These are phyloP conservation scores for Vanessa atalanta DNA, from an alignment of 1,140 invertebrate species.

Conservation along the genomic window DNA sequence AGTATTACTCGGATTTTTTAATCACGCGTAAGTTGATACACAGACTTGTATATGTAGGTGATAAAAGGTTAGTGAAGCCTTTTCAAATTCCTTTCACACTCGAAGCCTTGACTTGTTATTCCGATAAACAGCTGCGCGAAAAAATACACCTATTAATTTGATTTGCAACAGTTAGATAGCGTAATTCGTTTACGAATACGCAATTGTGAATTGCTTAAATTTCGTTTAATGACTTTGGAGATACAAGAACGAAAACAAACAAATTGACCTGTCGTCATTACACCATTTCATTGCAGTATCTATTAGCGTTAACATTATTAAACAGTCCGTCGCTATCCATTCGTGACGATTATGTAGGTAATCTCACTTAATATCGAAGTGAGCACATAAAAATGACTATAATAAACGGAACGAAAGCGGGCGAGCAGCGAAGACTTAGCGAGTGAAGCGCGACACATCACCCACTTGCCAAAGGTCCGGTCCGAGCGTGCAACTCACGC, in stretches of 20 bases:
- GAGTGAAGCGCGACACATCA: slow-evolving; percentile 64
- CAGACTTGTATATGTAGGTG: slow-evolving; percentile 11
- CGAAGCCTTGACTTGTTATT: slow-evolving; percentile 63
- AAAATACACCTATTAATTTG: slow-evolving; percentile 44
- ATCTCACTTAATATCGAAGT: slow-evolving; percentile 45
- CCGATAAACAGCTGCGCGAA: slow-evolving; percentile 54
- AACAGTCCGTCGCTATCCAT: slow-evolving; percentile 27
- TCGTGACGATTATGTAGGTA: slow-evolving; percentile 35
- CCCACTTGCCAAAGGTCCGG: slow-evolving; percentile 57
- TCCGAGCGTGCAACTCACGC: slow-evolving; percentile 38
- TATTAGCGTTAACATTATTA: slow-evolving; percentile 16
- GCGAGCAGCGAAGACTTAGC: slow-evolving; percentile 38
- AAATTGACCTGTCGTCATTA: too few species aligned
- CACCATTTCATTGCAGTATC: too few species aligned
- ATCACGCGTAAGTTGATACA: slow-evolving; percentile 24
- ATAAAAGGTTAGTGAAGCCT: slow-evolving; percentile 35
- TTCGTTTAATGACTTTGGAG: neutral
- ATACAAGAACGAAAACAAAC: neutral
- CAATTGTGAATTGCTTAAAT: slow-evolving; percentile 46
- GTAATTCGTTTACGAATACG: slow-evolving; percentile 56
- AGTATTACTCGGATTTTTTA: slow-evolving; percentile 29
- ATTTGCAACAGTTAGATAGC: slow-evolving; percentile 45
- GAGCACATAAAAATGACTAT: slow-evolving; percentile 32
- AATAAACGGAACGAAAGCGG: slow-evolving; percentile 56
- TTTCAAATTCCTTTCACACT: slow-evolving; percentile 59